These are phyloP conservation scores for Syndactyla subalaris DNA, from an alignment of 2,797 vertebrate species.

Conservation along the genomic window DNA sequence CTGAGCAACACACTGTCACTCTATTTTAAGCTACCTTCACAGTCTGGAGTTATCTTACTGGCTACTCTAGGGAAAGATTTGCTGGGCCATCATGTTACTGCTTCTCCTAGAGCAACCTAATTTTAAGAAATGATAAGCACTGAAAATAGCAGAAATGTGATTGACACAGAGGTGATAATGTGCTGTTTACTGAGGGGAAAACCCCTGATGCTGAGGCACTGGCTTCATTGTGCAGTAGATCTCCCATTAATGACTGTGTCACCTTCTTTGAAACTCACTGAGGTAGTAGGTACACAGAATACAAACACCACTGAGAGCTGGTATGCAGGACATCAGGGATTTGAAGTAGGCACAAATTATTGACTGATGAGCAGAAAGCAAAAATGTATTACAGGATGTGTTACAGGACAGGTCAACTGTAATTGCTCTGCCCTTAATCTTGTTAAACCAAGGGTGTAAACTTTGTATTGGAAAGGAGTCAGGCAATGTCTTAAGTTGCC, in stretches of 20 bases:
- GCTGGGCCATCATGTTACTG: not conserved
- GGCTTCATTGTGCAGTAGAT: not conserved
- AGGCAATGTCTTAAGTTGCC: not conserved
- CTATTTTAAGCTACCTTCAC: not conserved
- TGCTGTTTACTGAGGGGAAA: not conserved
- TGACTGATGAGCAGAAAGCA: not conserved
- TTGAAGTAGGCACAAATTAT: not conserved
- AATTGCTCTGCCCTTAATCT: not conserved
- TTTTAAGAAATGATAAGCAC: not conserved
- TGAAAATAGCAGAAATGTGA: not conserved
- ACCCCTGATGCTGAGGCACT: fast-evolving
- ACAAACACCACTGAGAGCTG: not conserved
- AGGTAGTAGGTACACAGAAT: not conserved
- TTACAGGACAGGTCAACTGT: not conserved
- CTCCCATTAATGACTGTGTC: not conserved
- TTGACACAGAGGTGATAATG: not conserved
- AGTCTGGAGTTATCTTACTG: not conserved
- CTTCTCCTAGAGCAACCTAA: not conserved
- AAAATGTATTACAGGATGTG: not conserved
- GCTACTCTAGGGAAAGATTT: not conserved
- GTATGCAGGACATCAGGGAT: fast-evolving
- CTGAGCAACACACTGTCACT: not conserved
- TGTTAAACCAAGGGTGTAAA: not conserved
- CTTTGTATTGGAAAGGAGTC: not conserved
- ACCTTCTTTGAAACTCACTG: not conserved